Evolutionary conservation across 2,888 invertebrate genomes (phyloP), one percentile per base, ranked within the genome.

Genomic region (Blera fallax): DNA sequence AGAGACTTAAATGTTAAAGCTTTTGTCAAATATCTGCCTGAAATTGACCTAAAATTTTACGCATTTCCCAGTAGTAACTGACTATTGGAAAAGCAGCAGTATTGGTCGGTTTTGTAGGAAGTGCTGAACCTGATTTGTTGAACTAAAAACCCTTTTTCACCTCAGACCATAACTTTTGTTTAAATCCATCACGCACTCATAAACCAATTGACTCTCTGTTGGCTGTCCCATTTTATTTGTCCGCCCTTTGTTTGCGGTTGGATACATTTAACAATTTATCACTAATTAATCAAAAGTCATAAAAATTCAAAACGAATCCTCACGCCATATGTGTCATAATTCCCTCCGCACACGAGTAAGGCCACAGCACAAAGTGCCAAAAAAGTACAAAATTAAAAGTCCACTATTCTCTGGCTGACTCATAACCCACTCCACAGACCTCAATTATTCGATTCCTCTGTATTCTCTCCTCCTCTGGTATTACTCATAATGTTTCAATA

Each of bases 401-500:
- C 60, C 62, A 60, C 69, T 56, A 8, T 48, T n/a, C 58, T 6
- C 48, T 6, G 5, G 52, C 79, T 84, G 84, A 84, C 80, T 84
- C 84, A 84, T 76, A 80, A 40, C 69, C 69, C 69, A 84, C 18
- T 76, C 74, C 21, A 58, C n/a, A 54, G 64, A 79, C 69, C 64
- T 50, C 67, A 67, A 78, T 73, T 58, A 67, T 54, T 67, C 29
- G 27, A 11, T 67, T 48, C 48, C 48, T 45, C 64, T 40, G 64
- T 62, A 14, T 40, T 21, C 11, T 50, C n/a, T 16, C 16, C 29
- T 56, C 34, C 21, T 45, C 29, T 45, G 62, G 62, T 69, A 65
- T 80, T 80, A 84, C 84, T 80, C 84, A 84, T 74, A 58, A 70
- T 27, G 48, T 83, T 84, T 84, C 80, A 18, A 56, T 76, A 58